phyloP scores from a whole-genome alignment of 1,140 invertebrate genomes.

The Brachionus paranguensis region DNA sequence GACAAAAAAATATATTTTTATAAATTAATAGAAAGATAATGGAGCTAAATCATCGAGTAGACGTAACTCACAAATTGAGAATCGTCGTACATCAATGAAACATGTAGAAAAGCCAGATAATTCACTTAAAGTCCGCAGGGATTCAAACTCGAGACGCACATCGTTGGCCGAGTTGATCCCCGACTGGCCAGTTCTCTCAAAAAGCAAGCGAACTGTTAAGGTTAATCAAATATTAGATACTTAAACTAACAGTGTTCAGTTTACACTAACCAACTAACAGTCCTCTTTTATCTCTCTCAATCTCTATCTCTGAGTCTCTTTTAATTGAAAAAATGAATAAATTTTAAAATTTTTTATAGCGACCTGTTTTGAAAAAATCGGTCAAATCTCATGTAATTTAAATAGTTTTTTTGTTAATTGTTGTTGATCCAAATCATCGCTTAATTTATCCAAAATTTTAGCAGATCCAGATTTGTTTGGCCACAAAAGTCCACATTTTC shows the following conservation, averaged over 20 bases:
- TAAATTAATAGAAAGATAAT: background rate
- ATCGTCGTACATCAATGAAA: slow-evolving; percentile 27
- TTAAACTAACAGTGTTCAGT: background rate
- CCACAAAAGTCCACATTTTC: background rate
- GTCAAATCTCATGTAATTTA: slow-evolving; percentile 27
- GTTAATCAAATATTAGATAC: background rate
- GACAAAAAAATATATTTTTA: background rate
- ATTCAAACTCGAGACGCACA: slow-evolving; percentile 34
- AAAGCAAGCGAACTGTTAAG: slow-evolving; percentile 35
- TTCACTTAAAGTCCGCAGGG: slow-evolving; percentile 34
- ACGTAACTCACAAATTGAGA: slow-evolving; percentile 20
- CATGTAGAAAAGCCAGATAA: slow-evolving; percentile 31
- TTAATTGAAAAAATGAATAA: background rate
- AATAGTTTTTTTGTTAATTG: background rate
- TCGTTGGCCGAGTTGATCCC: slow-evolving; percentile 40
- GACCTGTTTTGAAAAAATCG: slow-evolving; percentile 25
- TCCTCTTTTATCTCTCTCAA: background rate
- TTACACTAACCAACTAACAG: slow-evolving; percentile 20
- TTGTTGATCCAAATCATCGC: background rate
- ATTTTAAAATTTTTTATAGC: background rate
- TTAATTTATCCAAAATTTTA: background rate
- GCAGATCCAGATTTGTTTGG: background rate
- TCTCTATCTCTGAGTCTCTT: background rate
- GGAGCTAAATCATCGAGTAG: background rate
- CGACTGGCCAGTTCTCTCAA: slow-evolving; percentile 36